Evolutionary conservation across 1,140 invertebrate genomes (phyloP).

Genomic region (Potamilus streckersoni): DNA sequence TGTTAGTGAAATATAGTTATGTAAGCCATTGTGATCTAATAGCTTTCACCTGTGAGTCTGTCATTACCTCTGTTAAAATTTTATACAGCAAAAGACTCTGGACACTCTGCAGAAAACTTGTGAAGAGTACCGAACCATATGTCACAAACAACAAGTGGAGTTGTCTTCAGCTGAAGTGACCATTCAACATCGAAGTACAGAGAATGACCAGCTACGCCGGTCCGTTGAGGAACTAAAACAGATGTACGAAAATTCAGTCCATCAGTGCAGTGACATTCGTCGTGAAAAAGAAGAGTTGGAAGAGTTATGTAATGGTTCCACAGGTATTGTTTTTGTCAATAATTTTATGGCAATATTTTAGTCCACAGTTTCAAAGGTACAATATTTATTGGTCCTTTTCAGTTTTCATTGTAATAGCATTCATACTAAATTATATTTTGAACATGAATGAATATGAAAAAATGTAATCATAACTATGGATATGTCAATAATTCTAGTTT

Average conservation of each 20-base stretch:
- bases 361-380: constrained; percentile 20
- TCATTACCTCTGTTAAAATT: not conserved
- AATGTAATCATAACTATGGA: not conserved
- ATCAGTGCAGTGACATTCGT: constrained; percentile 28
- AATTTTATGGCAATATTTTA: not conserved
- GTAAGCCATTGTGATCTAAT: too few species aligned
- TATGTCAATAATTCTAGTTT: not conserved
- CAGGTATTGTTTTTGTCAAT: too few species aligned
- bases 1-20: too few species aligned
- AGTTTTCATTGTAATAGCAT: too few species aligned
- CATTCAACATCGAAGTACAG: constrained; percentile 18
- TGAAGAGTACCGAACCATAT: constrained; percentile 33
- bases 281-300: constrained; percentile 43
- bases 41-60: too few species aligned
- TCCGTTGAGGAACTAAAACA: constrained; percentile 33
- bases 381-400: too few species aligned
- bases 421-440: too few species aligned
- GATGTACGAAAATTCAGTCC: constrained; percentile 18
- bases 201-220: constrained; percentile 16
- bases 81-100: constrained; percentile 33
- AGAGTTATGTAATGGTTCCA: constrained; percentile 15
- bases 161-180: constrained; percentile 36
- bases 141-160: constrained; percentile 34
- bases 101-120: constrained; percentile 33
- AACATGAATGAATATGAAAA: not conserved